Conservation (phyloP, 2,113 vertebrate species). For the Poeciliopsis retropinna region DNA sequence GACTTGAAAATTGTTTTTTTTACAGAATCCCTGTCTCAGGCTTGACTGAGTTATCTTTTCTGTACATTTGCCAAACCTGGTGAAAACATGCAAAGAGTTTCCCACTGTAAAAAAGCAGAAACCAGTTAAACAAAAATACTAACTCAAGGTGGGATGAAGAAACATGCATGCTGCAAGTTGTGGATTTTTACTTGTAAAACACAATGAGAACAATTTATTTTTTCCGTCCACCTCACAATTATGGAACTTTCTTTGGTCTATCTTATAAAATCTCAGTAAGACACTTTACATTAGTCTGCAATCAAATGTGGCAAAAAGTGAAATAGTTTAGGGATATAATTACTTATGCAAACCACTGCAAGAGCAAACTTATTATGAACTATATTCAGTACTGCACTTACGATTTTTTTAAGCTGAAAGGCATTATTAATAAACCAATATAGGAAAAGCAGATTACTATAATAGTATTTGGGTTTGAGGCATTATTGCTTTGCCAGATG, state of each 20-base stretch:
- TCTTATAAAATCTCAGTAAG: neutral
- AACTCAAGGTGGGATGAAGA: neutral
- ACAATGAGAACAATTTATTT: neutral
- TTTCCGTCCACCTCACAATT: neutral
- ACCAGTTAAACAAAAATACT: neutral
- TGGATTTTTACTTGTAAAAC: neutral
- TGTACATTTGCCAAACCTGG: neutral
- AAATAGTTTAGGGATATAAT: neutral
- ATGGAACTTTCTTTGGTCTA: neutral
- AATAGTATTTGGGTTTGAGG: slow-evolving; percentile 12
- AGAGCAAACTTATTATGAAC: slow-evolving; percentile 3
- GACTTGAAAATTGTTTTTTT: neutral
- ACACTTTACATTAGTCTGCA: neutral
- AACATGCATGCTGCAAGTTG: neutral
- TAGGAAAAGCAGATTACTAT: slow-evolving; percentile 17
- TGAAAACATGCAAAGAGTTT: neutral
- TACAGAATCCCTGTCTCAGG: neutral
- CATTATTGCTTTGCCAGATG: slow-evolving; percentile 48
- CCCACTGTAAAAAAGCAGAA: too few species aligned
- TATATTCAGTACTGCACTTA: neutral
- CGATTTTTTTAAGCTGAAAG: neutral
- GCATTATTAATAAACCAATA: neutral
- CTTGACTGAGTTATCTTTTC: neutral
- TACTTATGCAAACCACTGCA: neutral
- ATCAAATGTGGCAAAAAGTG: neutral